Percentiles rank a stretch among this genome's conserved stretches.
phyloP scores from a whole-genome alignment of 2,113 vertebrate genomes.

The Aythya baeri region DNA sequence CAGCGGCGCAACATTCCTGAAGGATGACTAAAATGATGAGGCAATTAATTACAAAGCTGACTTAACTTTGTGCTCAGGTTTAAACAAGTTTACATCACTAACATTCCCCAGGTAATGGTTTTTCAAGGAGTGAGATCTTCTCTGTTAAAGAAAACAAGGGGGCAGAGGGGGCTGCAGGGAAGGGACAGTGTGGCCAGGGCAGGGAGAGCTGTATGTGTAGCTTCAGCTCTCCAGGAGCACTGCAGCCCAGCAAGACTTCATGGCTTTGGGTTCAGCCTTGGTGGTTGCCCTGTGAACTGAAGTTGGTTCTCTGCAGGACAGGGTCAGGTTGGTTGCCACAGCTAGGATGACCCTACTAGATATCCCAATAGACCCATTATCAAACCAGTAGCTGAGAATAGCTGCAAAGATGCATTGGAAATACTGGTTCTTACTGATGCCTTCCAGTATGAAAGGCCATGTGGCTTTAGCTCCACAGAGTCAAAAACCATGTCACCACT shows the following conservation, averaged over 20 bases:
- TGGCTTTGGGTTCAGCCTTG: fast-evolving
- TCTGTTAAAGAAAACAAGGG: neutral
- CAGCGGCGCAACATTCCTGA: slow-evolving; percentile 55
- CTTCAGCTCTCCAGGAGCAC: neutral
- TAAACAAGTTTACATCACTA: slow-evolving; percentile 70
- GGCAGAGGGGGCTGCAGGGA: neutral
- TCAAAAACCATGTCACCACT: neutral
- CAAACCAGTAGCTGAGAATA: neutral
- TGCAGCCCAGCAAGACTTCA: neutral
- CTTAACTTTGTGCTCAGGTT: slow-evolving; percentile 50
- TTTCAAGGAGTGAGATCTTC: neutral
- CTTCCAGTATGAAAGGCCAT: neutral
- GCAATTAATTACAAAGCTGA: slow-evolving; percentile 69
- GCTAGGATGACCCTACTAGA: neutral
- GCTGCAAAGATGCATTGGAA: neutral
- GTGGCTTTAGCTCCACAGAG: neutral
- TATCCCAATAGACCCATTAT: neutral
- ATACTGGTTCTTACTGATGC: neutral
- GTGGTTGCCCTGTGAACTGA: neutral
- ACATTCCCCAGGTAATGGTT: slow-evolving; percentile 26
- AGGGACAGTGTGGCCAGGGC: neutral
- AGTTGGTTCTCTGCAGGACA: neutral
- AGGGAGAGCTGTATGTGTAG: neutral
- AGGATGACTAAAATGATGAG: slow-evolving; percentile 58
- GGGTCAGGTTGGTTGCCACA: neutral